phyloP scores from a whole-genome alignment of 2,113 vertebrate species.

The Oceanites oceanicus region DNA sequence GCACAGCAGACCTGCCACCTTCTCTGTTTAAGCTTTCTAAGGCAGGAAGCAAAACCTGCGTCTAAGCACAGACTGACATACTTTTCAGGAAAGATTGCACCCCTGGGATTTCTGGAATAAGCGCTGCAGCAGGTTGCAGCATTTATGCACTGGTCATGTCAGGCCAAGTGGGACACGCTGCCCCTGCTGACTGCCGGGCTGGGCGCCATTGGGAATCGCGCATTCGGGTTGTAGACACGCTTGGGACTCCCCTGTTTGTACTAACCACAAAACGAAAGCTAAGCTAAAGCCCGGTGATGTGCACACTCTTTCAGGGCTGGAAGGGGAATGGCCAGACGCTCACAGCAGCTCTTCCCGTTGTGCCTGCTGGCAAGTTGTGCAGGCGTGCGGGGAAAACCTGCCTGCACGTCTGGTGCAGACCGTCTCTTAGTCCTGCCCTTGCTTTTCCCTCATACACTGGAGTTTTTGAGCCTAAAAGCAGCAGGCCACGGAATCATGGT shows the following conservation, averaged over 20 bases:
- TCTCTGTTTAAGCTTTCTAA: neutral
- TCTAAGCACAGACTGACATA: neutral
- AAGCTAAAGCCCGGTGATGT: neutral
- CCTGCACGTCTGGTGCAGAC: neutral
- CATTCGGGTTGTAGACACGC: neutral
- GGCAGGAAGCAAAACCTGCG: neutral
- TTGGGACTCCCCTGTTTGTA: conserved; percentile 35
- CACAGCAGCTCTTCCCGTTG: rapidly evolving
- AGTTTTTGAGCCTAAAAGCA: neutral
- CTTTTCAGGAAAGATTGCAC: neutral
- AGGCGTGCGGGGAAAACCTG: rapidly evolving
- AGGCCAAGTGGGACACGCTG: conserved; percentile 1
- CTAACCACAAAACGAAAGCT: neutral
- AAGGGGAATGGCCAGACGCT: neutral
- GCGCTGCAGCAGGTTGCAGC: neutral
- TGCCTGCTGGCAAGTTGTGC: neutral
- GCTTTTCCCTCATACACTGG: neutral
- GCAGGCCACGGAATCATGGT: neutral
- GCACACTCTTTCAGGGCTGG: neutral
- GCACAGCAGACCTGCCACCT: neutral
- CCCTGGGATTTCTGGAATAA: conserved; percentile 6
- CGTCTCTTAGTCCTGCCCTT: neutral
- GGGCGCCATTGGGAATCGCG: neutral
- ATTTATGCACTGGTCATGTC: neutral
- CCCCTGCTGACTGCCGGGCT: conserved; percentile 37